Base-by-base conservation (phyloP, 2,797 vertebrate genomes). In the Ficedula albicollis region DNA sequence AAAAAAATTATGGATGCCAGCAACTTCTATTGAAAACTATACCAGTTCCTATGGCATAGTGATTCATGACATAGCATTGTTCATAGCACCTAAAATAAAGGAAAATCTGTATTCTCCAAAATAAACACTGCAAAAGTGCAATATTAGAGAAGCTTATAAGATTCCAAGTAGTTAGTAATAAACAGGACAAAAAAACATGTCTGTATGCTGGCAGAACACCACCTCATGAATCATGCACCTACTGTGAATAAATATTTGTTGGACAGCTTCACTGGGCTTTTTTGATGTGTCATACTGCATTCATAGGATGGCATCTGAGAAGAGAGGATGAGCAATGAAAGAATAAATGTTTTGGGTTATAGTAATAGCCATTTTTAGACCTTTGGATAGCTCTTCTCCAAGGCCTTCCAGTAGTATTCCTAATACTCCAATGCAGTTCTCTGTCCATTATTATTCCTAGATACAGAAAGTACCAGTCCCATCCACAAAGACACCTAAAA, bases 241-340 rank as follows among this genome's bases (percentile, higher is more conserved):
- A 87, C 73, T 78, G 68, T 68, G 87, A 83, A 72, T 64, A 96
- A 94, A 75, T 96, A 92, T 91, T 92, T 96, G 75, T 92, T 92
- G 82, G 73, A 90, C 34, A 29, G 39, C 12, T 76, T 91, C 81
- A 48, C 2, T 59, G 76, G 62, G 56, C 10, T 41, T 90, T 90
- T 95, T 94, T 93, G 66, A 88, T 93, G 85, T 67, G 79, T 94
- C 94, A 90, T 54, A 51, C 51, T 77, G 60, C 78, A 89, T 85
- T 96, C 84, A 85, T 68, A 56, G 63, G 30, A 79, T 56, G 77
- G 67, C 15, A 87, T 49, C 70, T 73, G 83, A 93, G 82, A 83
- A 84, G 59, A 91, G 30, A 75, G 81, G 67, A 94, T 79, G 91
- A 93, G 63, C 51, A 82, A 73, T 43, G 52, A 91, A 90, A 93